Evolutionary conservation across 2,888 invertebrate species (phyloP).

Genomic region (Melanargia galathea): DNA sequence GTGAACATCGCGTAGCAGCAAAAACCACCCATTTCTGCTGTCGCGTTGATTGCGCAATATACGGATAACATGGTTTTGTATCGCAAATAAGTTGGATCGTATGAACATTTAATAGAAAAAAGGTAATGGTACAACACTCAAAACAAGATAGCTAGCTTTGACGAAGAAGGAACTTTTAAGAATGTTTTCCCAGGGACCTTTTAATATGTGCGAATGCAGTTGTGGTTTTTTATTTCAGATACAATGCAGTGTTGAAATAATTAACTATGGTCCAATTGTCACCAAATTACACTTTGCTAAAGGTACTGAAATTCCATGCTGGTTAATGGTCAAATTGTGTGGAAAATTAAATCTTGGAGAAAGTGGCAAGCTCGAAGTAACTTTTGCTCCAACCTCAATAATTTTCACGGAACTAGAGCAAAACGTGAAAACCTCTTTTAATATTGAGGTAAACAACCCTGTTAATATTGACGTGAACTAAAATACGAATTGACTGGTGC

Average conservation of each 20-base stretch:
- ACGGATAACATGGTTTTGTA: no score
- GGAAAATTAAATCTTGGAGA: conserved; percentile 75
- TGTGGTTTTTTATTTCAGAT: no score
- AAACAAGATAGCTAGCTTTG: not conserved
- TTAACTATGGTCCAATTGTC: conserved; percentile 81
- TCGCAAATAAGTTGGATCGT: no score
- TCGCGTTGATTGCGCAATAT: no score
- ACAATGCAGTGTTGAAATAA: conserved; percentile 69
- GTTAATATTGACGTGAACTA: not conserved
- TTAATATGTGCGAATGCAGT: no score
- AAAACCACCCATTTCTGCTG: no score
- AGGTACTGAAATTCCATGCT: conserved; percentile 56
- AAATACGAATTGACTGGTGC: not conserved
- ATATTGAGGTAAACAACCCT: conserved; percentile 68
- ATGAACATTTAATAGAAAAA: no score
- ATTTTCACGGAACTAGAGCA: conserved; percentile 72
- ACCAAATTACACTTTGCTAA: conserved; percentile 71
- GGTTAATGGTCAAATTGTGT: conserved; percentile 65
- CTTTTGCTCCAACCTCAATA: conserved; percentile 74
- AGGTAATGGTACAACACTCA: no score
- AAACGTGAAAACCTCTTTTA: conserved; percentile 65
- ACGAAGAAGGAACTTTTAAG: not conserved
- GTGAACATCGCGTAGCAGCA: no score
- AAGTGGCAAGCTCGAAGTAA: conserved; percentile 71
- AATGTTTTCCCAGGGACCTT: no score